Conservation (phyloP, 1,140 invertebrate genomes). For the Formica selysi region DNA sequence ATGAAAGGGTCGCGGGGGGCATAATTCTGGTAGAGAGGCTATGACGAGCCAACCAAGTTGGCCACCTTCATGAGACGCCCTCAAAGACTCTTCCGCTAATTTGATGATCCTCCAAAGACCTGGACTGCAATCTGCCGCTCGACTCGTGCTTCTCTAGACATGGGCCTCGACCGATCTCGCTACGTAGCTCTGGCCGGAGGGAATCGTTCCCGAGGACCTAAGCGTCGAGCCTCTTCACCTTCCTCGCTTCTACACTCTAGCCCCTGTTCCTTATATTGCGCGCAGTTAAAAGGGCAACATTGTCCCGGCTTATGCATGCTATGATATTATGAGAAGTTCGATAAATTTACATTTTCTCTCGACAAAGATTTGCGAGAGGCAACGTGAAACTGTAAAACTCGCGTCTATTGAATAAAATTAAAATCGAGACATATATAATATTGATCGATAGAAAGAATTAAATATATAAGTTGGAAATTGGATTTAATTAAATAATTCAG, state of each 20-base stretch:
- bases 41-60: constrained; percentile 79
- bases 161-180: constrained; percentile 74
- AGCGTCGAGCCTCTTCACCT: constrained; percentile 74
- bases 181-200: constrained; percentile 62
- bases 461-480: neutral
- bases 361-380: no score
- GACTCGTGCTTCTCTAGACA: constrained; percentile 76
- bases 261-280: constrained; percentile 32
- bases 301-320: neutral
- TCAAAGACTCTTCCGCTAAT: constrained; percentile 86
- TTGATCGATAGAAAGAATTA: neutral
- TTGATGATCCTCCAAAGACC: constrained; percentile 85
- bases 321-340: neutral
- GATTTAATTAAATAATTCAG: constrained; percentile 23
- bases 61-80: constrained; percentile 79
- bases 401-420: neutral
- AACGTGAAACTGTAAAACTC: neutral
- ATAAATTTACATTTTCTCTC: neutral
- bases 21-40: constrained; percentile 78
- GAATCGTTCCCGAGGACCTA: constrained; percentile 73
- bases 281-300: constrained; percentile 65
- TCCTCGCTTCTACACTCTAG: constrained; percentile 51
- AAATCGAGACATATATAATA: neutral
- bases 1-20: constrained; percentile 75
- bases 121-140: constrained; percentile 83